Conservation (phyloP, 2,113 vertebrate genomes). For the Apteryx mantelli region DNA sequence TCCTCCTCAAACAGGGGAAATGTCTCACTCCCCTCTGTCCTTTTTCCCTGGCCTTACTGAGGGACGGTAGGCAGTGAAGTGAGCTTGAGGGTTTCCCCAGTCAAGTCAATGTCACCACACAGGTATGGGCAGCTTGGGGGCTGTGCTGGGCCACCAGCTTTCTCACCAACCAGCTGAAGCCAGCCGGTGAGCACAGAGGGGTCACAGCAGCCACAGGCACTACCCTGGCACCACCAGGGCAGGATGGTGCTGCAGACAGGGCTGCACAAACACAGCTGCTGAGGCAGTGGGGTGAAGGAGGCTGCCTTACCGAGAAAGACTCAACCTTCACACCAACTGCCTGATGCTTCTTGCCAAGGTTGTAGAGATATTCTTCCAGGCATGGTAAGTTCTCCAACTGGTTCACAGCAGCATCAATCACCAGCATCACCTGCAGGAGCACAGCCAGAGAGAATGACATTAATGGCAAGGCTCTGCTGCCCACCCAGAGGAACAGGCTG, state of each 20-base stretch:
- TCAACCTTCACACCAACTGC: conserved; percentile 88
- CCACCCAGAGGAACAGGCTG: background rate
- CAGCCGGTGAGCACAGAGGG: background rate
- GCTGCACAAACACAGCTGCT: background rate
- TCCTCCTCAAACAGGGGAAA: background rate
- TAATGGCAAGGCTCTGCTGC: background rate
- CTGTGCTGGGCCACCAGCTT: background rate
- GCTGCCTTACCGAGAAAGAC: conserved; percentile 86
- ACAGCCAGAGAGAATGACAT: background rate
- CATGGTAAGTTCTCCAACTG: conserved; percentile 89
- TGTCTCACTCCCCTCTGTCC: background rate
- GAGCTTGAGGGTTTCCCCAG: background rate
- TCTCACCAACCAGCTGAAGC: background rate
- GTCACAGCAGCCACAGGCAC: background rate
- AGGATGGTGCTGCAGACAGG: background rate
- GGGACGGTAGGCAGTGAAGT: background rate
- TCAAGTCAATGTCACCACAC: accelerated
- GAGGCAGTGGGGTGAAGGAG: background rate
- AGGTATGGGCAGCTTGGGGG: background rate
- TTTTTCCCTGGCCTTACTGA: background rate
- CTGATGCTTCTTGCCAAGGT: conserved; percentile 91
- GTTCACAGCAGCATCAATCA: conserved; percentile 91
- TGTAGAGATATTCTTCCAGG: conserved; percentile 88
- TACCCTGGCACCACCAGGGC: no score
- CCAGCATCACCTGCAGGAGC: conserved; percentile 89